Evolutionary conservation across 2,888 invertebrate genomes (phyloP), one percentile per base, ranked within the genome.

Genomic region (Drosophila maculinotata): DNA sequence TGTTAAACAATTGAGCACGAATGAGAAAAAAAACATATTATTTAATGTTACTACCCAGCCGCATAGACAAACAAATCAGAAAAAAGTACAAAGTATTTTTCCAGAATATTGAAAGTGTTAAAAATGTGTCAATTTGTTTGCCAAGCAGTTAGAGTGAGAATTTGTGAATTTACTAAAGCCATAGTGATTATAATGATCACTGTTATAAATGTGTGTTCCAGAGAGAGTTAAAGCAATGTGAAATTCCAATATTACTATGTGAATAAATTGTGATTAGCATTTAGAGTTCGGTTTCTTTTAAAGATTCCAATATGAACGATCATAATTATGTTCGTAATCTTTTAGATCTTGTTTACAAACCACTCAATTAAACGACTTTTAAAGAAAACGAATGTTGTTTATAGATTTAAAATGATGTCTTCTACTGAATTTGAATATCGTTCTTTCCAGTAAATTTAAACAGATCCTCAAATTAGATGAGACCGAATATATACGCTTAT

Each of bases 31-130:
- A 67, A 26, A 23, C 5, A 30, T 35, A 47, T 62, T 72, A 75
- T 65, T 75, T 57, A 69, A 66, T 72, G 57, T 71, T 76, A 67
- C 80, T 76, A 80, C 64, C 59, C 54, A 48, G 41, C 56, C 62
- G 54, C 66, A 51, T 60, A 36, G 10, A 14, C 33, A 65, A 76
- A 59, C 20, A 59, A 60, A 56, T 47, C 31, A 53, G 38, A 41
- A 31, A 31, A 47, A 14, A 23, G 15, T 17, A 14, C 15, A 26
- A 31, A 20, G 38, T 47, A 25, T 28, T 57, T 54, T 36, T 51
- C 25, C 48, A 52, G 36, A 52, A 44, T 17, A 20, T 1, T 12
- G 10, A 28, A 45, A 39, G 35, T 45, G 39, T 35, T 25, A 47
- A 31, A 33, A 60, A 67, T 53, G 26, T 54, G 45, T 14, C 23